Evolutionary conservation across 2,888 invertebrate genomes (phyloP).

Genomic region (Ophion slaviceki): DNA sequence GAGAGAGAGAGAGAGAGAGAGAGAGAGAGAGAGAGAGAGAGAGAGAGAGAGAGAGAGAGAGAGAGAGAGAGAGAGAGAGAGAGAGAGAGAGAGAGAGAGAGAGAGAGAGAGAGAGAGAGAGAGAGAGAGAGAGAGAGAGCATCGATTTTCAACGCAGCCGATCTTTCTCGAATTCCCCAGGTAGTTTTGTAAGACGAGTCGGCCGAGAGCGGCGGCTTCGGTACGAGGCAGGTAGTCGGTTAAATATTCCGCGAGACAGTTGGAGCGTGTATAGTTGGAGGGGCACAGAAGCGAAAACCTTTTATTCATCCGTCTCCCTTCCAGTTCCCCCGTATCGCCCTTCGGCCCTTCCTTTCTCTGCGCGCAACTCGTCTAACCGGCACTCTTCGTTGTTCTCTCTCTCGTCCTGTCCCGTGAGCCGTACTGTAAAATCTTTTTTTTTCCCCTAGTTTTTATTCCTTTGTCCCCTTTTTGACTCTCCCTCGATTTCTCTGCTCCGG

Average conservation of each 20-base stretch:
- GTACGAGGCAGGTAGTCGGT: constrained; percentile 48
- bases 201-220: not conserved
- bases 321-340: not conserved
- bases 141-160: not conserved
- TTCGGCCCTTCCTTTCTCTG: not conserved
- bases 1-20: too few species aligned
- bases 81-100: too few species aligned
- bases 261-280: constrained; percentile 8
- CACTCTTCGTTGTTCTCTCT: not conserved
- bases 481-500: constrained; percentile 35
- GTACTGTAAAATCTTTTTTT: not conserved
- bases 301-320: constrained; percentile 39
- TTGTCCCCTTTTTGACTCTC: constrained; percentile 12
- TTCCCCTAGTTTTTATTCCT: not conserved
- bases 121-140: not conserved
- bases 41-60: not conserved
- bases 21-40: not conserved
- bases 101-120: not conserved
- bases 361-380: not conserved
- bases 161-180: constrained; percentile 28
- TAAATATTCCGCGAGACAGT: constrained; percentile 31
- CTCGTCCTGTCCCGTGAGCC: not conserved
- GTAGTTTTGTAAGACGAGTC: not conserved
- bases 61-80: too few species aligned
- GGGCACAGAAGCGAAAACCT: constrained; percentile 30